Evolutionary conservation across 2,888 invertebrate species (phyloP).

Genomic region (Pandemis heparana): DNA sequence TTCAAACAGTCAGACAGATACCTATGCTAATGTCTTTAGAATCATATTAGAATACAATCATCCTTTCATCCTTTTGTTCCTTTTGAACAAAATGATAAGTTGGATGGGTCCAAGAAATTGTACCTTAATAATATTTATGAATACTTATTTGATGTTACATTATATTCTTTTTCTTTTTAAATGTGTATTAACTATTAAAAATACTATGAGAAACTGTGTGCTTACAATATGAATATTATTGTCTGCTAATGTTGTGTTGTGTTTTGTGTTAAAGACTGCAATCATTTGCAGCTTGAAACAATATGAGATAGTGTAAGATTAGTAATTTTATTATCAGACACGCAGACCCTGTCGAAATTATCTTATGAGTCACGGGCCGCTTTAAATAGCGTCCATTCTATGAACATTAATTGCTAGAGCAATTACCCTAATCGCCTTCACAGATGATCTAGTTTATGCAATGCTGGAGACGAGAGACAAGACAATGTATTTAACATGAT

Average conservation of each 20-base stretch:
- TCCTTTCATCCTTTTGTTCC: too few species aligned
- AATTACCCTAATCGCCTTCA: slow-evolving; percentile 33
- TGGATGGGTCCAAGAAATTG: slow-evolving; percentile 1
- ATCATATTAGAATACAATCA: slow-evolving; percentile 39
- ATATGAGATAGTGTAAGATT: slow-evolving; percentile 24
- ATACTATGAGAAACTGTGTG: neutral
- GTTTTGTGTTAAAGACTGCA: slow-evolving; percentile 23
- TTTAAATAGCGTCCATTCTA: slow-evolving; percentile 25
- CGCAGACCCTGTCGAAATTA: slow-evolving; percentile 18
- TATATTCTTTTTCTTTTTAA: too few species aligned
- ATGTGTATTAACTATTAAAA: neutral
- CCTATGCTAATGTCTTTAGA: slow-evolving; percentile 28
- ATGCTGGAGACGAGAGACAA: slow-evolving; percentile 25
- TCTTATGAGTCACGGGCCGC: slow-evolving; percentile 22
- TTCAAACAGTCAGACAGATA: slow-evolving; percentile 6
- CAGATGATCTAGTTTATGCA: slow-evolving; percentile 34
- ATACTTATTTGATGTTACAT: too few species aligned
- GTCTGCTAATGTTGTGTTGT: neutral
- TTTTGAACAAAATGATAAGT: slow-evolving; percentile 11
- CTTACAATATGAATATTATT: neutral
- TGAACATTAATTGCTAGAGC: slow-evolving; percentile 25
- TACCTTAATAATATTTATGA: neutral
- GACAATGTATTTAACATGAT: slow-evolving; percentile 11
- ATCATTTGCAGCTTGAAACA: slow-evolving; percentile 11
- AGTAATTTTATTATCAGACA: slow-evolving; percentile 21